A percentile compares a stretch with the other conserved stretches of the same genome.
Evolutionary conservation across 2,113 vertebrate genomes (phyloP).

Genomic region (Oryzias javanicus): DNA sequence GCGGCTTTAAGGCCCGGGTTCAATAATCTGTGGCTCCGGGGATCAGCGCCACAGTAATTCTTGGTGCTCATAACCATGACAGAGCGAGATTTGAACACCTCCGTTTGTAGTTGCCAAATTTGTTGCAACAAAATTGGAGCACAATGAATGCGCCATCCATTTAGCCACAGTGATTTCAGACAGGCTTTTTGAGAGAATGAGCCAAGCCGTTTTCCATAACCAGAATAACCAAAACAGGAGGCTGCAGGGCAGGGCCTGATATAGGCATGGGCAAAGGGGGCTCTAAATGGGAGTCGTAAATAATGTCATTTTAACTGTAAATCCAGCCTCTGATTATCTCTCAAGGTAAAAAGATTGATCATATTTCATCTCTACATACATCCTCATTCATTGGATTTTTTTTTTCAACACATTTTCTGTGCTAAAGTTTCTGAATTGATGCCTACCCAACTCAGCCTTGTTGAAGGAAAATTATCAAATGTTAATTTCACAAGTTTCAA

Average conservation of each 20-base stretch:
- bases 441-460: too few relatives aligned
- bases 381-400: too few relatives aligned
- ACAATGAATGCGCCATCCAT: neutral
- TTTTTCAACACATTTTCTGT: too few relatives aligned
- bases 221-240: neutral
- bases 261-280: too few relatives aligned
- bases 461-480: too few relatives aligned
- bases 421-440: too few relatives aligned
- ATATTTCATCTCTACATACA: too few relatives aligned
- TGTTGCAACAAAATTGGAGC: neutral
- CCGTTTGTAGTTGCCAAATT: neutral
- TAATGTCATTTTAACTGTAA: too few relatives aligned
- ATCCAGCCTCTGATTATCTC: too few relatives aligned
- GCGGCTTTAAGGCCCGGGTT: neutral
- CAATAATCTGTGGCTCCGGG: neutral
- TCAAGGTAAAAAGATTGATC: too few relatives aligned
- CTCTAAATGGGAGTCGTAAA: too few relatives aligned
- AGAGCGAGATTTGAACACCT: neutral
- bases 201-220: neutral
- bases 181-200: neutral
- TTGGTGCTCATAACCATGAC: neutral
- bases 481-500: too few relatives aligned
- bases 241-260: neutral
- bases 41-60: neutral
- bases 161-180: neutral